These are phyloP conservation scores for Trichogramma dendrolimi DNA, from an alignment of 2,888 invertebrate species.

Conservation along the genomic window DNA sequence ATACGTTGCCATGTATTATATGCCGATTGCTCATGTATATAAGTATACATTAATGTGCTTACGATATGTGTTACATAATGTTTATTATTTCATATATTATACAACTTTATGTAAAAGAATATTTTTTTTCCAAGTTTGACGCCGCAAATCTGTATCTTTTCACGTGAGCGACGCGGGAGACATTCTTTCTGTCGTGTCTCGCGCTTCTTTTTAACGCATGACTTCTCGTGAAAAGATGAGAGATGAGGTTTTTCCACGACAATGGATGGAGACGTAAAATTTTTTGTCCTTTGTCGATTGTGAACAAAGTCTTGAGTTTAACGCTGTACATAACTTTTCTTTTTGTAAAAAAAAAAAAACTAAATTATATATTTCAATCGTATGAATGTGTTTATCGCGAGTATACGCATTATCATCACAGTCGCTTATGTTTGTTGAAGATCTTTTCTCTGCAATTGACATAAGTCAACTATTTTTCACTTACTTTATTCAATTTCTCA, in stretches of 20 bases:
- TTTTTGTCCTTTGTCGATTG: constrained; percentile 2
- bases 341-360: neutral
- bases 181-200: constrained; percentile 14
- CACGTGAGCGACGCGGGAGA: constrained; percentile 6
- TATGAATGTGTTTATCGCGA: constrained; percentile 27
- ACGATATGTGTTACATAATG: constrained; percentile 34
- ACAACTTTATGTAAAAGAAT: constrained; percentile 6
- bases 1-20: constrained; percentile 35
- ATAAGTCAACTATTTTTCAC: constrained; percentile 17
- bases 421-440: constrained; percentile 29
- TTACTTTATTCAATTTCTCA: constrained; percentile 25
- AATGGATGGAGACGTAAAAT: constrained; percentile 5
- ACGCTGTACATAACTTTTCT: constrained; percentile 2
- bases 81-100: constrained; percentile 20
- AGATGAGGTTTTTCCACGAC: constrained; percentile 11
- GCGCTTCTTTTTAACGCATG: neutral
- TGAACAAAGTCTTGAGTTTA: constrained; percentile 8
- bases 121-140: constrained; percentile 8
- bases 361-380: constrained; percentile 4
- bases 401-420: constrained; percentile 23
- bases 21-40: constrained; percentile 32
- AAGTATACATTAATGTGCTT: constrained; percentile 33
- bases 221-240: constrained; percentile 7
- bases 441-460: constrained; percentile 21
- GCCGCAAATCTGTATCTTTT: constrained; percentile 7